Evolutionary conservation across 2,888 invertebrate genomes (phyloP).

Genomic region (Meiosimyza decipiens): DNA sequence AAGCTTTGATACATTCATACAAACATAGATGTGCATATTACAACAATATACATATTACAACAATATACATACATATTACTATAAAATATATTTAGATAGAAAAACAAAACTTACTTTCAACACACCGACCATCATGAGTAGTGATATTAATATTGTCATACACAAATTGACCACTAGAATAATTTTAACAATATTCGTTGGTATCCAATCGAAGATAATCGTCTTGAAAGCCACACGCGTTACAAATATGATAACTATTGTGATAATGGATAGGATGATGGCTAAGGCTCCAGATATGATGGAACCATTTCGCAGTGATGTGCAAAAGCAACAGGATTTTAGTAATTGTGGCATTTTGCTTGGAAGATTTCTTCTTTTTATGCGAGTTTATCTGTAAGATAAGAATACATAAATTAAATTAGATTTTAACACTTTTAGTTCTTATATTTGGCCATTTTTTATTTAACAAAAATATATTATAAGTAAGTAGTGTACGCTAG

Average conservation of each 20-base stretch:
- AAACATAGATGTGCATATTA: no score
- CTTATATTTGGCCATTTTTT: no score
- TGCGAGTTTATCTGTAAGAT: conserved; percentile 29
- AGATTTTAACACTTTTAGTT: neutral
- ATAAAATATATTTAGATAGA: neutral
- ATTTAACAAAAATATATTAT: no score
- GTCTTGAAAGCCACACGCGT: conserved; percentile 78
- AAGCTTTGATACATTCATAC: no score
- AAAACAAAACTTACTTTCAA: conserved; percentile 71
- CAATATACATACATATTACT: no score
- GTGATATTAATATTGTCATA: conserved; percentile 85
- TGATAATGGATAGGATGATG: conserved; percentile 78
- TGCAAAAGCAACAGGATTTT: conserved; percentile 77
- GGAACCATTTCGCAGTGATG: conserved; percentile 79
- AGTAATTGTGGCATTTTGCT: conserved; percentile 69
- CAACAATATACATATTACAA: no score
- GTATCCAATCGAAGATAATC: conserved; percentile 79
- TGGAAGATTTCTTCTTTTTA: neutral
- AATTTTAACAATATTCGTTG: conserved; percentile 78
- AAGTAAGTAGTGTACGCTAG: neutral
- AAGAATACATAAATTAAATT: conserved; percentile 13
- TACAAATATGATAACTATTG: conserved; percentile 77
- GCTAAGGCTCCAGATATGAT: conserved; percentile 78
- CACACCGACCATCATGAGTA: conserved; percentile 80
- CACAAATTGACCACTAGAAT: conserved; percentile 82